These are phyloP conservation scores for Scaptomyza flava DNA, from an alignment of 2,888 invertebrate species.

Conservation along the genomic window DNA sequence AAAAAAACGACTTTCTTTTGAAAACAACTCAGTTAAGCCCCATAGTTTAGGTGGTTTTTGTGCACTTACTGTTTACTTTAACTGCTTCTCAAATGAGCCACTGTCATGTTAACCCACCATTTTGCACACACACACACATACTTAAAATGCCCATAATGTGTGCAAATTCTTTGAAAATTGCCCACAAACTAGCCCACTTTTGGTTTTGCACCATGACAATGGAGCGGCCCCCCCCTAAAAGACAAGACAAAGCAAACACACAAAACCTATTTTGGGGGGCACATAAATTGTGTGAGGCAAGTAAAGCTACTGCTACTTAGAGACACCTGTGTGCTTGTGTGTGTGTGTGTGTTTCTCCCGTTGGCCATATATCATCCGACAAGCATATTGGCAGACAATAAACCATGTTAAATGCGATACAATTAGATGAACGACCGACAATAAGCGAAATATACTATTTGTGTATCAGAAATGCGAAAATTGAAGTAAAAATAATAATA, in stretches of 20 bases:
- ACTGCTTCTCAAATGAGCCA: constrained; percentile 60
- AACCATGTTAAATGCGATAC: constrained; percentile 74
- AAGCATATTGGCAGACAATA: constrained; percentile 60
- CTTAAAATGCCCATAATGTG: constrained; percentile 36
- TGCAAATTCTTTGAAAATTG: constrained; percentile 69
- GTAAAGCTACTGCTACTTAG: constrained; percentile 17
- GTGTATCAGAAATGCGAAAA: constrained; percentile 67
- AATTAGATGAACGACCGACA: constrained; percentile 58
- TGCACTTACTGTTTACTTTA: constrained; percentile 19
- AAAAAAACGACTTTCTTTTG: not conserved
- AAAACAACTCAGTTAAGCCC: not conserved
- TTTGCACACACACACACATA: constrained; percentile 39
- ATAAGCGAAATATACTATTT: constrained; percentile 11
- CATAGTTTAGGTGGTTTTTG: constrained; percentile 10
- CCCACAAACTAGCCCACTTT: constrained; percentile 74
- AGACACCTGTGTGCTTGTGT: constrained; percentile 56
- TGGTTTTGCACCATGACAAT: constrained; percentile 32
- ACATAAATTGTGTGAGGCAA: constrained; percentile 46
- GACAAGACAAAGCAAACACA: constrained; percentile 10
- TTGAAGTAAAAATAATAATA: constrained; percentile 6
- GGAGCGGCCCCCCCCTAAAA: not conserved
- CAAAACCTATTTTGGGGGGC: constrained; percentile 27
- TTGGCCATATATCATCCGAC: constrained; percentile 49
- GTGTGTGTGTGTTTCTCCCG: constrained; percentile 14
- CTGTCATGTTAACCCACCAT: constrained; percentile 68